These are phyloP conservation scores for Metacarcinus magister DNA, from an alignment of 2,888 invertebrate species.

Conservation along the genomic window DNA sequence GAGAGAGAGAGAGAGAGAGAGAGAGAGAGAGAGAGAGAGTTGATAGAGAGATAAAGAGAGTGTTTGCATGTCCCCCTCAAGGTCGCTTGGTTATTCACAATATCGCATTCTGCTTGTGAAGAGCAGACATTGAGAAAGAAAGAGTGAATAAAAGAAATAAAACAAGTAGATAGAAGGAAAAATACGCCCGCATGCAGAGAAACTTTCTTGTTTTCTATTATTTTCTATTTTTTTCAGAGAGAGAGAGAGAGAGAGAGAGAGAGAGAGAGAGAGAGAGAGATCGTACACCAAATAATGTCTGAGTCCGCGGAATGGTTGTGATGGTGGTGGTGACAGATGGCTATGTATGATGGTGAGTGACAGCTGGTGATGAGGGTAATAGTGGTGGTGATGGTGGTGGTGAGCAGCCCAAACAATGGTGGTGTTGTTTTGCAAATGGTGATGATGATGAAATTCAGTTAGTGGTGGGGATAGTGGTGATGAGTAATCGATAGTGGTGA, in stretches of 20 bases:
- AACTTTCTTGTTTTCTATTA: background rate
- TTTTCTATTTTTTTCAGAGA: too few relatives aligned
- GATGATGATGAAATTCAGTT: background rate
- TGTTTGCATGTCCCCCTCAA: background rate
- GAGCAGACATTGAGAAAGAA: background rate
- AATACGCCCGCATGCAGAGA: background rate
- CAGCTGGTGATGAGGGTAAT: background rate
- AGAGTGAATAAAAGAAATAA: background rate
- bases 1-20: too few relatives aligned
- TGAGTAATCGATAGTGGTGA: background rate
- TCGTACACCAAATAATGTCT: background rate
- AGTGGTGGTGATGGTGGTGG: background rate
- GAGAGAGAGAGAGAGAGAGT: too few relatives aligned
- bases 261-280: constrained; percentile 5
- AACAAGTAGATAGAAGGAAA: background rate
- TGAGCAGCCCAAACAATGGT: background rate
- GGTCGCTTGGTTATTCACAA: background rate
- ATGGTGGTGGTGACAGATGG: background rate
- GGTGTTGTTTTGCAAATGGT: background rate
- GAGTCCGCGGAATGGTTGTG: background rate
- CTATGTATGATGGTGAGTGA: background rate
- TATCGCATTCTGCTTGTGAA: background rate
- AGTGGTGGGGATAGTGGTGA: background rate
- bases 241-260: too few relatives aligned
- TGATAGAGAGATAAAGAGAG: too few relatives aligned